These are phyloP conservation scores for Antitype chi DNA, from an alignment of 2,888 invertebrate species.

Conservation along the genomic window DNA sequence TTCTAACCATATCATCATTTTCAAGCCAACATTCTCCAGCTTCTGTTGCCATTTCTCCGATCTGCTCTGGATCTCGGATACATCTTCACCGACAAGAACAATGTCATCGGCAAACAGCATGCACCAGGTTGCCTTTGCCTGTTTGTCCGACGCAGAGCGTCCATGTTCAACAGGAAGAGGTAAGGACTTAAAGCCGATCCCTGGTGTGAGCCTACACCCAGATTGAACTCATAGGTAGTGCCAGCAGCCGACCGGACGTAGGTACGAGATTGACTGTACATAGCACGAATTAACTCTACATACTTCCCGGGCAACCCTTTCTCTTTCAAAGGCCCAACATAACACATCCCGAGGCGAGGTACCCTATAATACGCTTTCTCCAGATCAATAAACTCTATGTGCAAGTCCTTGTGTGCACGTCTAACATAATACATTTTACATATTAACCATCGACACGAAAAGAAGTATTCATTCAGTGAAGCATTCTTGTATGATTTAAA, in stretches of 20 bases:
- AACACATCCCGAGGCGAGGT: not conserved
- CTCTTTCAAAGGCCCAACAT: not conserved
- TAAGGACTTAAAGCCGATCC: not conserved
- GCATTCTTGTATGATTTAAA: not conserved
- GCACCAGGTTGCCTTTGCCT: too few species aligned
- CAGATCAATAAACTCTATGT: not conserved
- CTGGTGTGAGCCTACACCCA: not conserved
- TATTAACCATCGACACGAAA: not conserved
- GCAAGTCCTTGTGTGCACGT: not conserved
- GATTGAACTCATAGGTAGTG: not conserved
- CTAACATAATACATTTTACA: not conserved
- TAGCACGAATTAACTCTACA: not conserved
- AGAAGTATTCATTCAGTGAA: not conserved
- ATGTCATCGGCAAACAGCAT: too few species aligned
- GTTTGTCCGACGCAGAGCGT: too few species aligned
- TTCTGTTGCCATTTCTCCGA: too few species aligned
- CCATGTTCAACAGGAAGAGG: too few species aligned
- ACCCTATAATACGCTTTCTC: not conserved
- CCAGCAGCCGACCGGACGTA: not conserved
- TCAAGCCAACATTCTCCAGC: too few species aligned
- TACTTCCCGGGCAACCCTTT: not conserved
- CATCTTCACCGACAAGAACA: too few species aligned
- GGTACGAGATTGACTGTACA: not conserved
- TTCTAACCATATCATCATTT: too few species aligned
- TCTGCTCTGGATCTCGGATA: too few species aligned